Conservation (phyloP, 2,888 invertebrate genomes). For the Oscheius onirici region DNA sequence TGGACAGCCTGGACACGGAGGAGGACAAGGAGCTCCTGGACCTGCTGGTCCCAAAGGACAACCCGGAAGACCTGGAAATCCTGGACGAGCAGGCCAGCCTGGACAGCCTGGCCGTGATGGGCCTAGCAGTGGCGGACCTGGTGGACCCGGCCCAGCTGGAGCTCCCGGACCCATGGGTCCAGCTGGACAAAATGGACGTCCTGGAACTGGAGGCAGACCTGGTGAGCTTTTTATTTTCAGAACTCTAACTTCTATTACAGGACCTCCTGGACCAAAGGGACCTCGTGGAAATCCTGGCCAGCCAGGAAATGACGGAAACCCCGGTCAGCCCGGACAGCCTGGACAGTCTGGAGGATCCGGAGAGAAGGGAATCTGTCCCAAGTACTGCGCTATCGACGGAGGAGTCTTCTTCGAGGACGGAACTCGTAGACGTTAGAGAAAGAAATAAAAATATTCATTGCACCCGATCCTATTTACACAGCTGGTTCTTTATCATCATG, state of each 20-base stretch:
- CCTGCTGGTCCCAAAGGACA: conserved; percentile 58
- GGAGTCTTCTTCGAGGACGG: conserved; percentile 71
- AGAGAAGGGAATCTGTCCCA: conserved; percentile 63
- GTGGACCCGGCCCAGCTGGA: conserved; percentile 60
- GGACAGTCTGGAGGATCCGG: conserved; percentile 46
- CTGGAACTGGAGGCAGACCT: conserved; percentile 57
- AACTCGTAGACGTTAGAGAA: conserved; percentile 41
- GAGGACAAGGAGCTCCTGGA: conserved; percentile 56
- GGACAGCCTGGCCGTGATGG: conserved; percentile 62
- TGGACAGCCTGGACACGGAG: conserved; percentile 53
- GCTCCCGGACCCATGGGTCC: conserved; percentile 61
- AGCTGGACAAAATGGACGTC: conserved; percentile 60
- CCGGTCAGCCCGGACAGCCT: conserved; percentile 51
- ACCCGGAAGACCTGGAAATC: conserved; percentile 55
- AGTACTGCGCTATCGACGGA: conserved; percentile 58
- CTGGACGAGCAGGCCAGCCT: conserved; percentile 58
- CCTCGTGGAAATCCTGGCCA: conserved; percentile 51
- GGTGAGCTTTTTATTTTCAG: conserved; percentile 27
- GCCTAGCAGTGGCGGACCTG: conserved; percentile 31
- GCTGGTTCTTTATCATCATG: conserved; percentile 2
- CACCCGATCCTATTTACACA: background rate
- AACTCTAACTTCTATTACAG: background rate
- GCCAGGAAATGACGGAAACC: conserved; percentile 58
- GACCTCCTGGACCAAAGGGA: conserved; percentile 52
- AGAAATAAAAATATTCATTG: background rate